Conservation (phyloP, 2,888 invertebrate species). For the Lithophane ornitopus region DNA sequence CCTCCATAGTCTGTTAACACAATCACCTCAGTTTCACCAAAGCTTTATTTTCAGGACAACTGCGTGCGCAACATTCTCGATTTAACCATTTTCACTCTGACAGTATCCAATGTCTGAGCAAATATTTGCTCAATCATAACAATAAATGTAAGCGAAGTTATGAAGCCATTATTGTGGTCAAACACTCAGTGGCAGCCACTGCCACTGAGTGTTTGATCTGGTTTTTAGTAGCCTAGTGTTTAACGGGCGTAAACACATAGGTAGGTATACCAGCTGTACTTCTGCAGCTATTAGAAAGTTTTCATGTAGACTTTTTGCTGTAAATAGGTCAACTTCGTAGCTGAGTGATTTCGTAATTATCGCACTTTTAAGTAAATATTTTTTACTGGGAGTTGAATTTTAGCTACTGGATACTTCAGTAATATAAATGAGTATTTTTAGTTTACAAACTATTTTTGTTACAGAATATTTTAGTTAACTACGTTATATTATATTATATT, state of each 20-base stretch:
- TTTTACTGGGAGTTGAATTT: background rate
- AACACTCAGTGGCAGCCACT: too few species aligned
- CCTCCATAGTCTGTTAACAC: background rate
- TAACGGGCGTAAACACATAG: background rate
- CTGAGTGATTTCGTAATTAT: constrained; percentile 33
- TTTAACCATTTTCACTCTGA: background rate
- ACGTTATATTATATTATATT: too few species aligned
- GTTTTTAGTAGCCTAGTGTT: background rate
- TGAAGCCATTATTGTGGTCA: background rate
- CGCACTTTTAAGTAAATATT: constrained; percentile 5
- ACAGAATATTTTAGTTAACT: background rate
- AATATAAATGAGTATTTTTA: background rate
- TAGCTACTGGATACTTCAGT: background rate
- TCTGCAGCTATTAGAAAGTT: constrained; percentile 3
- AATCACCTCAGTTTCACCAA: background rate
- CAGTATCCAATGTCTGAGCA: background rate
- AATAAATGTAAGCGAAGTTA: background rate
- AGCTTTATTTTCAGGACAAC: background rate
- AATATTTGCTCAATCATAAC: background rate
- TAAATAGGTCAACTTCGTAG: constrained; percentile 37
- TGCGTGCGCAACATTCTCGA: background rate
- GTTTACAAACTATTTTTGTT: background rate
- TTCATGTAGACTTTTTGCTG: constrained; percentile 18
- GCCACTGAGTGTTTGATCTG: background rate
- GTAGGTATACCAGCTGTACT: background rate